Percentiles rank a stretch among this genome's conserved stretches.
Evolutionary conservation across 2,113 vertebrate genomes (phyloP).

Genomic region (Percina caprodes): DNA sequence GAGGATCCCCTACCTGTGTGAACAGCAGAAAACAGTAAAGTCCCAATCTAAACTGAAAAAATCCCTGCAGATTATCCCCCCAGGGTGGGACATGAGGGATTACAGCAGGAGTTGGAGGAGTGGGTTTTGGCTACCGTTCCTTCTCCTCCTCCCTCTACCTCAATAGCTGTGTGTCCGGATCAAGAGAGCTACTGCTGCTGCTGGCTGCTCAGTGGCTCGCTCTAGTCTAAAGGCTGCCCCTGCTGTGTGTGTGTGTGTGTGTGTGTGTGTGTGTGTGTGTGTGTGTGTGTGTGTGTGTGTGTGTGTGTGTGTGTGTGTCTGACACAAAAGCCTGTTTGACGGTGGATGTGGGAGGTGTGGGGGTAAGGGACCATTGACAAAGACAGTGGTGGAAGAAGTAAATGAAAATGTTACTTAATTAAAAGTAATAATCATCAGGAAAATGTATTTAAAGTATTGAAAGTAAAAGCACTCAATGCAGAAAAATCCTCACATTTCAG

Average conservation of each 20-base stretch:
- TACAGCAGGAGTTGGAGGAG: constrained; percentile 42
- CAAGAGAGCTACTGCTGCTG: constrained; percentile 42
- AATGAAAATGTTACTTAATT: too few species aligned
- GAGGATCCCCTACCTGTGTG: constrained; percentile 70
- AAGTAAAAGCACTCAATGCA: too few species aligned
- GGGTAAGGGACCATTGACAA: constrained; percentile 14
- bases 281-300: constrained; percentile 63
- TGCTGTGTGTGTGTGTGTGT: constrained; percentile 56
- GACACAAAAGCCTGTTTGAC: constrained; percentile 63
- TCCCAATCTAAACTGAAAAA: constrained; percentile 62
- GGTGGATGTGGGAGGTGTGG: constrained; percentile 26
- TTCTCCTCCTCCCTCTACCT: constrained; percentile 54
- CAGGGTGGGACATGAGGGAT: constrained; percentile 33
- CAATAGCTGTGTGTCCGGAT: constrained; percentile 44
- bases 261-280: constrained; percentile 64
- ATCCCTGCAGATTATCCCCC: constrained; percentile 55
- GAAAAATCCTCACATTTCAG: too few species aligned
- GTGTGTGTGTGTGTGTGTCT: constrained; percentile 67
- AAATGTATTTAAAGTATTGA: too few species aligned
- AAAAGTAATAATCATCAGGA: too few species aligned
- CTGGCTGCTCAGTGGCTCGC: constrained; percentile 46
- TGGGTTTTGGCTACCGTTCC: constrained; percentile 47
- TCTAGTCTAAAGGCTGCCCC: constrained; percentile 50
- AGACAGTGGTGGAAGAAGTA: neutral
- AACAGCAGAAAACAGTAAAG: constrained; percentile 24